Evolutionary conservation across 1,140 invertebrate species (phyloP).

Genomic region (Neotoxoptera formosana): DNA sequence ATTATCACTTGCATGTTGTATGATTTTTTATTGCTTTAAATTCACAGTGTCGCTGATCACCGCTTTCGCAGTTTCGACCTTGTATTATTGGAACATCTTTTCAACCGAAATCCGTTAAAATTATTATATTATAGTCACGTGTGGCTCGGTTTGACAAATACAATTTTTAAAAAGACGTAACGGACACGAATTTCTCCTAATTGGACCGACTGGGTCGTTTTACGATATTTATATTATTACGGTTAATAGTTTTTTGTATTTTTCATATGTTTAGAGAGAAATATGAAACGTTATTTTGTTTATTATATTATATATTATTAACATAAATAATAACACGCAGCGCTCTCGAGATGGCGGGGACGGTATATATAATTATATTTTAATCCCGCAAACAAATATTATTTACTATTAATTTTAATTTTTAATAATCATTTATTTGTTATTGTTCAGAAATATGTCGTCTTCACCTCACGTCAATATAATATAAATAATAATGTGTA

Average conservation of each 20-base stretch:
- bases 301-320: neutral
- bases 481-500: conserved; percentile 3
- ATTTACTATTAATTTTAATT: neutral
- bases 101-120: neutral
- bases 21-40: neutral
- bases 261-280: neutral
- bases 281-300: neutral
- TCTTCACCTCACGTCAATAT: neutral
- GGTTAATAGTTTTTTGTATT: neutral
- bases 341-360: neutral
- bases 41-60: neutral
- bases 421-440: neutral
- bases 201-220: neutral
- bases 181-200: neutral
- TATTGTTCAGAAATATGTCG: neutral
- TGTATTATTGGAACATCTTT: neutral
- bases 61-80: neutral
- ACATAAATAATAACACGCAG: neutral
- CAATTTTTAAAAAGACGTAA: neutral
- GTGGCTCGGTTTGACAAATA: neutral
- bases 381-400: neutral
- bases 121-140: neutral
- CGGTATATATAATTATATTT: neutral
- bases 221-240: neutral
- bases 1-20: neutral